Evolutionary conservation across 2,888 invertebrate species (phyloP).

Genomic region (Limnephilus auricula): DNA sequence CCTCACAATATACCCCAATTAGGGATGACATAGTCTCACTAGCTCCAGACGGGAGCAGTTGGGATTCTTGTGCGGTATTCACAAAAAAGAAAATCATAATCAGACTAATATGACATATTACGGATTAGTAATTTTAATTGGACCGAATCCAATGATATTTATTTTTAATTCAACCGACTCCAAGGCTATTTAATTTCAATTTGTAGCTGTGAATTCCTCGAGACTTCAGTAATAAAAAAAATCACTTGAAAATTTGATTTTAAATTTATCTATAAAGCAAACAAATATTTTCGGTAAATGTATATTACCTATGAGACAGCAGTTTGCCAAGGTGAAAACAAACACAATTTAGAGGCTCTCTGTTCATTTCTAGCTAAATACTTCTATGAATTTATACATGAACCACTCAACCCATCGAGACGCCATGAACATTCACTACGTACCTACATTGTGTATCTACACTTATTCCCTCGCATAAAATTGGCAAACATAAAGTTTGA

Average conservation of each 20-base stretch:
- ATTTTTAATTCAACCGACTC: background rate
- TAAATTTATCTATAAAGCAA: too few relatives aligned
- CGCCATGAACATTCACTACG: background rate
- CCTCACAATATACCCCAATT: too few relatives aligned
- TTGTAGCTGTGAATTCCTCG: too few relatives aligned
- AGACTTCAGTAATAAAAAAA: too few relatives aligned
- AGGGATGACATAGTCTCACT: too few relatives aligned
- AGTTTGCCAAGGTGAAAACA: background rate
- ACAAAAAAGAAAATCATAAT: too few relatives aligned
- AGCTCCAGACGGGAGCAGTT: too few relatives aligned
- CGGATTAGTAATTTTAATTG: background rate
- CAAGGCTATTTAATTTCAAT: background rate
- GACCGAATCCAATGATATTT: background rate
- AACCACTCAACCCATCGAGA: background rate
- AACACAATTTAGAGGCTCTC: background rate
- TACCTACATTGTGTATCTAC: background rate
- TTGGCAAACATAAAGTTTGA: background rate
- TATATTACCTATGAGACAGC: too few relatives aligned
- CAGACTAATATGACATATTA: too few relatives aligned
- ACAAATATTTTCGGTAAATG: too few relatives aligned
- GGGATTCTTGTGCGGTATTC: too few relatives aligned
- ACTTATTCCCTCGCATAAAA: background rate
- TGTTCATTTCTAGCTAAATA: background rate
- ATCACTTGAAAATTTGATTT: too few relatives aligned
- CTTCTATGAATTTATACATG: background rate